Evolutionary conservation across 2,888 invertebrate genomes (phyloP).

Genomic region (Aphidius colemani): DNA sequence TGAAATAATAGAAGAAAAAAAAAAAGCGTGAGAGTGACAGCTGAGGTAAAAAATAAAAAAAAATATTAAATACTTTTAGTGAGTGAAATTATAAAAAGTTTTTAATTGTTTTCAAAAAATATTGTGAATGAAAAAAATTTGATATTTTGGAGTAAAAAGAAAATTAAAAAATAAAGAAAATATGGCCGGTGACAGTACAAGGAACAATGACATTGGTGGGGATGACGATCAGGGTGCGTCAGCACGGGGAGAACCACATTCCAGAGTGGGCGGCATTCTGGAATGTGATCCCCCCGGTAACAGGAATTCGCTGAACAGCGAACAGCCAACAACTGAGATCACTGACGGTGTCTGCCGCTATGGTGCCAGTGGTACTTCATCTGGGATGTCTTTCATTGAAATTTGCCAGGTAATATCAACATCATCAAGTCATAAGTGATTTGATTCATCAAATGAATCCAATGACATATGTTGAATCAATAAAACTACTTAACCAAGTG

Average conservation of each 20-base stretch:
- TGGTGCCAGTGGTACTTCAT: slow-evolving; percentile 49
- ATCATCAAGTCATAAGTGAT: too few relatives aligned
- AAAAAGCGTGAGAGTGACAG: slow-evolving; percentile 5
- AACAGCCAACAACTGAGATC: slow-evolving; percentile 37
- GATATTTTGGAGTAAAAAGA: background rate
- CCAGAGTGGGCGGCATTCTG: slow-evolving; percentile 59
- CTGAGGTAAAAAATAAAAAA: background rate
- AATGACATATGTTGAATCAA: too few relatives aligned
- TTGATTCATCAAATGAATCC: too few relatives aligned
- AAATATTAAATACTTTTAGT: background rate
- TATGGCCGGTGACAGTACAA: slow-evolving; percentile 52
- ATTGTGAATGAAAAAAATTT: background rate
- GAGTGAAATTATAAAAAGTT: too few relatives aligned
- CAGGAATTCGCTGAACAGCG: slow-evolving; percentile 50
- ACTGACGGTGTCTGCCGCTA: slow-evolving; percentile 54
- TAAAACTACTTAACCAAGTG: too few relatives aligned
- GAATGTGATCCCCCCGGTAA: slow-evolving; percentile 57
- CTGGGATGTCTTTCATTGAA: slow-evolving; percentile 56
- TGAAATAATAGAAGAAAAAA: background rate
- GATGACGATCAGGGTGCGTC: slow-evolving; percentile 42
- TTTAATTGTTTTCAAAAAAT: background rate
- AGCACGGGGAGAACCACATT: slow-evolving; percentile 53
- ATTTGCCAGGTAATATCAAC: slow-evolving; percentile 52
- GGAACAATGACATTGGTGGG: slow-evolving; percentile 50
- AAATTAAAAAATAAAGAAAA: slow-evolving; percentile 11